Evolutionary conservation across 2,113 vertebrate genomes (phyloP).

Genomic region (Sterrhoptilus dennistouni): DNA sequence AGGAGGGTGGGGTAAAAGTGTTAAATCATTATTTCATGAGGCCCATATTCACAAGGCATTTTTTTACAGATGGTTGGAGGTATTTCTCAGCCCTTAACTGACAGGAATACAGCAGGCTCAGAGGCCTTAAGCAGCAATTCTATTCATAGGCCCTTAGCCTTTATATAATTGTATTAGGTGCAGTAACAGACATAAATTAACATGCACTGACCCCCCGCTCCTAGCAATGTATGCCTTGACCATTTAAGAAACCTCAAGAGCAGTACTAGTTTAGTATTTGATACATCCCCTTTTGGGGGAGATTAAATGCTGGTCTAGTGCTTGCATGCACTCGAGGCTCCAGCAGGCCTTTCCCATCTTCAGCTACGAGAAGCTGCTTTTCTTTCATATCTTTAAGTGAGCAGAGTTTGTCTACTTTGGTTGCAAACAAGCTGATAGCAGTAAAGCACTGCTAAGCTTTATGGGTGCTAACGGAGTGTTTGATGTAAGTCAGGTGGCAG

Average conservation of each 20-base stretch:
- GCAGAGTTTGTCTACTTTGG: not conserved
- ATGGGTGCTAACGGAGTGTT: not conserved
- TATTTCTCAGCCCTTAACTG: slow-evolving; percentile 36
- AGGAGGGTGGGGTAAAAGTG: not conserved
- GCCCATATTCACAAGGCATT: not conserved
- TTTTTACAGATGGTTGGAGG: slow-evolving; percentile 53
- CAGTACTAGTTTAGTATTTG: not conserved
- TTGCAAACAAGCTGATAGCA: not conserved
- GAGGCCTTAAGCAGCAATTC: slow-evolving; percentile 56
- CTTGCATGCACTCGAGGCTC: not conserved
- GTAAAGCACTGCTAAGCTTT: not conserved
- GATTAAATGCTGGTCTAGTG: not conserved
- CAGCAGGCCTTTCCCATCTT: not conserved
- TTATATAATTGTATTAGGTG: slow-evolving; percentile 50
- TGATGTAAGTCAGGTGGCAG: not conserved
- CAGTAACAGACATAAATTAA: slow-evolving; percentile 41
- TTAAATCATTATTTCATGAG: slow-evolving; percentile 38
- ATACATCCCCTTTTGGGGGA: not conserved
- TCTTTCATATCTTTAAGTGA: not conserved
- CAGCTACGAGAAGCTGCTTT: not conserved
- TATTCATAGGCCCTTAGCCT: slow-evolving; percentile 54
- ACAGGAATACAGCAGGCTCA: slow-evolving; percentile 23
- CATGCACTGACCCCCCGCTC: not conserved
- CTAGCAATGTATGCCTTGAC: not conserved
- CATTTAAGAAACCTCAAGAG: slow-evolving; percentile 36